Percentiles rank a stretch among this genome's conserved stretches.
phyloP scores from a whole-genome alignment of 2,888 invertebrate genomes.

The Monopis laevigella region DNA sequence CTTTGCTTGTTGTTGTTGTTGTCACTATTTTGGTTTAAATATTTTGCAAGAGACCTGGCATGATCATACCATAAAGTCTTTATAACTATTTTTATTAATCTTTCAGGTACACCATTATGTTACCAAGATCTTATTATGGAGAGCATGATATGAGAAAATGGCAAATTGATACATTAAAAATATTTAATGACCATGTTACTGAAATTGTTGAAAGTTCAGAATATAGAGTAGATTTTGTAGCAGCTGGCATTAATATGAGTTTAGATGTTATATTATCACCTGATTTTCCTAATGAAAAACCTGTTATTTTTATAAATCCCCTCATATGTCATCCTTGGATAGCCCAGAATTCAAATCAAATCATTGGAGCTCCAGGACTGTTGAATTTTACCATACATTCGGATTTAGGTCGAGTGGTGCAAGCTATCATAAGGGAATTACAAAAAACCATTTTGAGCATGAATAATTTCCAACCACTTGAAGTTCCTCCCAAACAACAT shows the following conservation, averaged over 20 bases:
- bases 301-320: constrained; percentile 74
- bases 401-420: constrained; percentile 82
- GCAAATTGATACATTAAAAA: constrained; percentile 83
- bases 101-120: constrained; percentile 39
- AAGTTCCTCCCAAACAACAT: constrained; percentile 35
- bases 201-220: constrained; percentile 77
- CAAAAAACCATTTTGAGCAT: constrained; percentile 61
- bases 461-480: constrained; percentile 53
- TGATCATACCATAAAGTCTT: background rate
- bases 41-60: no score
- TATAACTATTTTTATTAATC: background rate
- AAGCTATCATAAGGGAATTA: constrained; percentile 82
- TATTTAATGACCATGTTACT: constrained; percentile 83
- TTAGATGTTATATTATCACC: constrained; percentile 72
- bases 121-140: constrained; percentile 64
- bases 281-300: constrained; percentile 81
- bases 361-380: constrained; percentile 78
- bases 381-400: constrained; percentile 82
- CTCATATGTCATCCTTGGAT: constrained; percentile 78
- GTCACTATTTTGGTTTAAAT: no score
- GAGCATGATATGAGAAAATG: constrained; percentile 71
- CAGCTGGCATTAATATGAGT: constrained; percentile 71
- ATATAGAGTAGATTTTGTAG: constrained; percentile 75
- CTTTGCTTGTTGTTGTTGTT: no score
- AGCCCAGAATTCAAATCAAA: constrained; percentile 71